Percentiles rank a stretch among this genome's conserved stretches.
Evolutionary conservation across 2,888 invertebrate species (phyloP).

Genomic region (Tyria jacobaeae): DNA sequence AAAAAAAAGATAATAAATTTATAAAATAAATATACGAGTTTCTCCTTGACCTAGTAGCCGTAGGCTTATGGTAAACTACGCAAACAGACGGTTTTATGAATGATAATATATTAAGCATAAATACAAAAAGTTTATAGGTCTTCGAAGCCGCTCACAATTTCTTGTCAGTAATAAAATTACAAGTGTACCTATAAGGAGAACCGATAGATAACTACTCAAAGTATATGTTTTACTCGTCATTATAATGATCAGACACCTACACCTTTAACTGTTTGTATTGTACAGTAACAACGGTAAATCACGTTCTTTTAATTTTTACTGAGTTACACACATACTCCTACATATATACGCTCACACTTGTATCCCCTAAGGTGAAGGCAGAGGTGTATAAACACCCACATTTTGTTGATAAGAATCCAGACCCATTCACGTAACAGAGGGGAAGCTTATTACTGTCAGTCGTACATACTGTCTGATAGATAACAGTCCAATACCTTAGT

Average conservation of each 20-base stretch:
- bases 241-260: constrained; percentile 32
- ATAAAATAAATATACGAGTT: not conserved
- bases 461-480: no score
- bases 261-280: constrained; percentile 14
- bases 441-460: no score
- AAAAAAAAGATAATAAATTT: no score
- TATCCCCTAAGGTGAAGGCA: no score
- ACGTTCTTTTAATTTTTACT: constrained; percentile 16
- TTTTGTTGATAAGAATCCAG: no score
- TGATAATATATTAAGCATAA: not conserved
- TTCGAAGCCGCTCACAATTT: not conserved
- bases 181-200: constrained; percentile 6
- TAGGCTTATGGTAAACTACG: not conserved
- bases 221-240: constrained; percentile 13
- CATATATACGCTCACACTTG: no score
- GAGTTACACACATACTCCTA: no score
- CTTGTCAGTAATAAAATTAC: not conserved
- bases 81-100: not conserved
- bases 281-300: constrained; percentile 14
- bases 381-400: no score
- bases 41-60: not conserved
- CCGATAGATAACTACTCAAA: constrained; percentile 16
- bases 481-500: no score
- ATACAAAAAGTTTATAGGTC: not conserved
- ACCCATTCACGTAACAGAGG: no score